Percentiles rank a stretch among this genome's conserved stretches.
phyloP scores from a whole-genome alignment of 2,888 invertebrate species.

The Lasioglossum vierecki region DNA sequence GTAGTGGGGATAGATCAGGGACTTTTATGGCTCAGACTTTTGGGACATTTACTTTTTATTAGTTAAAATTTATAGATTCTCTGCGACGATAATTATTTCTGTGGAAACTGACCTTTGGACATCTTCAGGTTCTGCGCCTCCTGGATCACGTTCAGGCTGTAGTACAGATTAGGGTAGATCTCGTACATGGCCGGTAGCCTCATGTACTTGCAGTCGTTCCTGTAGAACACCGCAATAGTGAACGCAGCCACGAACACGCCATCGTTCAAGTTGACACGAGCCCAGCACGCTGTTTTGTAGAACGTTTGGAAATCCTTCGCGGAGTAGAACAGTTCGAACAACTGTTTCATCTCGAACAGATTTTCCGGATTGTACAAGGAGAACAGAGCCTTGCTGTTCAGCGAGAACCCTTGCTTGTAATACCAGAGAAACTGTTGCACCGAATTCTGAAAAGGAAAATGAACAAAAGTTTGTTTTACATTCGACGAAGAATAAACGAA shows the following conservation, averaged over 20 bases:
- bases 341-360: constrained; percentile 86
- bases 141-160: constrained; percentile 87
- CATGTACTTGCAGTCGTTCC: constrained; percentile 87
- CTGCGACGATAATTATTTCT: neutral
- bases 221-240: constrained; percentile 87
- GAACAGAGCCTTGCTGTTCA: constrained; percentile 87
- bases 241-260: constrained; percentile 89
- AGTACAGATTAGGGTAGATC: constrained; percentile 89
- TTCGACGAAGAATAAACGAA: neutral
- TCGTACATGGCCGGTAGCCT: constrained; percentile 90
- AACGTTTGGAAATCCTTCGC: constrained; percentile 91
- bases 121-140: constrained; percentile 87
- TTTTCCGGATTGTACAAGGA: constrained; percentile 88
- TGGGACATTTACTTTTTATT: too few relatives aligned
- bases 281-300: constrained; percentile 89
- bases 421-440: constrained; percentile 76
- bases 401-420: constrained; percentile 84
- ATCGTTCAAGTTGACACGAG: constrained; percentile 88
- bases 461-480: neutral
- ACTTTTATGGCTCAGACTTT: too few relatives aligned
- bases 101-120: constrained; percentile 78
- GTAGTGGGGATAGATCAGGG: too few relatives aligned
- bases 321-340: constrained; percentile 89
- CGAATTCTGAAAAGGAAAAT: constrained; percentile 70
- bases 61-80: neutral